Base-by-base conservation (phyloP, 2,888 invertebrate genomes). In the Eumerus sabulonum region DNA sequence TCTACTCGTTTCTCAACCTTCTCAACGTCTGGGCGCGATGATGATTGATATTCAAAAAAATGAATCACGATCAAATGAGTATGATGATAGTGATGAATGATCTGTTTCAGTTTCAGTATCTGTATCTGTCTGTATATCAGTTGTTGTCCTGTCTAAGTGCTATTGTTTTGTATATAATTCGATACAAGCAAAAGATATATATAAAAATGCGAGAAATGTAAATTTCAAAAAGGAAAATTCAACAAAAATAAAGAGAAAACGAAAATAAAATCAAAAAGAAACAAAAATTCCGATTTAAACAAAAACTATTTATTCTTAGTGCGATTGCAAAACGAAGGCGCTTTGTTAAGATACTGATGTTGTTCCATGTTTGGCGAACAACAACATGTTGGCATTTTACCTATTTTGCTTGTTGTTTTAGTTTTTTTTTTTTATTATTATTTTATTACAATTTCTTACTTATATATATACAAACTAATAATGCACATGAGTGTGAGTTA, bases 321-420 rank as follows among this genome's bases (percentile, higher is more conserved):
- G 62, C 76, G 47, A 53, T 48, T 62, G 77, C 56, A 72, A 67
- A 68, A 35, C 44, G n/a, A 47, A 54, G 67, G 72, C 53, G 72
- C 38, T 72, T 67, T 63, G 77, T 77, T 77, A 77, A 77, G 77
- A 77, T 77, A 63, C 63, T 62, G 77, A 63, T 40, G 67, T 53
- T 54, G 72, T 68, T 67, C 77, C 77, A 67, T 63, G 63, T 72
- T 77, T 77, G 36, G 40, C 59, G 67, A 77, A 77, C 60, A 64
- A 71, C 60, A 64, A 71, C 77, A 77, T 77, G 51, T 53, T 77
- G 62, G 62, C 63, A 63, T 77, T 54, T 38, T 14, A 47, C 35
- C n/a, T 27, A 16, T 9, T 40, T 56, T 12, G 9, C 16, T 44
- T 14, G 17, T 63, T 63, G 2, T 38, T 14, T 57, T 40, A n/a